Base-by-base conservation (phyloP, 2,888 invertebrate genomes). In the Athetis lepigone region DNA sequence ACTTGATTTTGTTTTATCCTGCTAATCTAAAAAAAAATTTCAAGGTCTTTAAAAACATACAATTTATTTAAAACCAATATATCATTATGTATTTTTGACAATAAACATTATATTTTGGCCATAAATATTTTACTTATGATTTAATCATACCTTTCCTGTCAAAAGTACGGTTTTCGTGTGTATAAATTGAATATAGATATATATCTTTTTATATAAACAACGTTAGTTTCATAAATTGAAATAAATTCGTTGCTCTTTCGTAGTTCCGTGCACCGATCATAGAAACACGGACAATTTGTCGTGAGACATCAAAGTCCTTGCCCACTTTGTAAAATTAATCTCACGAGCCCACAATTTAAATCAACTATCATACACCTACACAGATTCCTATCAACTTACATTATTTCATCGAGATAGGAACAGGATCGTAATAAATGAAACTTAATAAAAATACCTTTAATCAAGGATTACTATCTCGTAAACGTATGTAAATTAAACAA, bases 281-380 rank as follows among this genome's bases (percentile, higher is more conserved):
- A 61, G 59, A 64, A 60, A 70, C 74, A 64, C 64, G 59, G 63
- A 78, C 86, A 81, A 89, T 91, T 90, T 90, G 90, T 92, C 90
- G 85, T 83, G 79, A 85, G 86, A 86, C 85, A 88, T 90, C 85
- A 88, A 86, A 89, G 84, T 88, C 87, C 85, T 88, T 86, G 85
- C 79, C 77, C 82, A 86, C 84, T 85, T 86, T 86, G 88, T 88
- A 87, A 87, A 86, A 90, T 88, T 89, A 90, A 89, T 90, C 88
- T 88, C 80, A 72, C 55, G 77, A 82, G 81, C 82, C 80, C 80
- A 78, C 82, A 87, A n/a, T n/a, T 89, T 86, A 87, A 83, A 86
- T 85, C 85, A 82, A 82, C 75, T 67, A 73, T 77, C 83, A 86
- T 84, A 85, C 90, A 84, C 89, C 90, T 83, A 88, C 90, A 86